phyloP scores from a whole-genome alignment of 2,113 vertebrate genomes.

The Myiozetetes cayanensis region DNA sequence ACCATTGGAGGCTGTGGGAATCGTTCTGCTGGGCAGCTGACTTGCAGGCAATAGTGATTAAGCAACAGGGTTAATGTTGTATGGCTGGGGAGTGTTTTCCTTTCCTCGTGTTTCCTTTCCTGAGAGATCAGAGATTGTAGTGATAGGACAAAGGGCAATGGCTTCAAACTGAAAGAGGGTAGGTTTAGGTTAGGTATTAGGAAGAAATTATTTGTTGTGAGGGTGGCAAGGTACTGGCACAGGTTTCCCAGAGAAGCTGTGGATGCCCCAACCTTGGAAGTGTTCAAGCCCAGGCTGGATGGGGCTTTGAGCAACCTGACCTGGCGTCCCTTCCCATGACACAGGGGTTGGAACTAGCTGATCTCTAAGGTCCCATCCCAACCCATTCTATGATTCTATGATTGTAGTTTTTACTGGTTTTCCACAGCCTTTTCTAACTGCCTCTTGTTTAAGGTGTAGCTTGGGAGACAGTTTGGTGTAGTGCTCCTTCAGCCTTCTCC shows the following conservation, averaged over 20 bases:
- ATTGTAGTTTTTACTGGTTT: not conserved
- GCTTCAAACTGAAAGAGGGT: not conserved
- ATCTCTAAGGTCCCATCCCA: not conserved
- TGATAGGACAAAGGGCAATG: not conserved
- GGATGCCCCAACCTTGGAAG: not conserved
- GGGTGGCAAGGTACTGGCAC: too few species aligned
- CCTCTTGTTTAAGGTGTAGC: not conserved
- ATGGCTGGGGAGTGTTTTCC: not conserved
- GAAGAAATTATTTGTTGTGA: not conserved
- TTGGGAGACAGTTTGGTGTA: not conserved
- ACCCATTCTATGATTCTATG: not conserved
- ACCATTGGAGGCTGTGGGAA: not conserved
- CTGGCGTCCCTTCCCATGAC: not conserved
- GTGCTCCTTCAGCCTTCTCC: rapidly evolving
- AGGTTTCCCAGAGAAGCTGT: not conserved
- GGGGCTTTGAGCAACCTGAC: not conserved
- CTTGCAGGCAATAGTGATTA: rapidly evolving
- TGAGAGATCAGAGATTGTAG: not conserved
- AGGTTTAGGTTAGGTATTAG: not conserved
- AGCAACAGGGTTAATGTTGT: not conserved
- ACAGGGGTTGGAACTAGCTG: not conserved
- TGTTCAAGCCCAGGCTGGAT: not conserved
- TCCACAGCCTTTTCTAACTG: not conserved
- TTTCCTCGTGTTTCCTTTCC: not conserved
- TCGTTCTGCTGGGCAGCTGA: not conserved